Percentiles rank a stretch among this genome's conserved stretches.
Evolutionary conservation across 2,797 vertebrate species (phyloP).

Genomic region (Syngnathus rostellatus): DNA sequence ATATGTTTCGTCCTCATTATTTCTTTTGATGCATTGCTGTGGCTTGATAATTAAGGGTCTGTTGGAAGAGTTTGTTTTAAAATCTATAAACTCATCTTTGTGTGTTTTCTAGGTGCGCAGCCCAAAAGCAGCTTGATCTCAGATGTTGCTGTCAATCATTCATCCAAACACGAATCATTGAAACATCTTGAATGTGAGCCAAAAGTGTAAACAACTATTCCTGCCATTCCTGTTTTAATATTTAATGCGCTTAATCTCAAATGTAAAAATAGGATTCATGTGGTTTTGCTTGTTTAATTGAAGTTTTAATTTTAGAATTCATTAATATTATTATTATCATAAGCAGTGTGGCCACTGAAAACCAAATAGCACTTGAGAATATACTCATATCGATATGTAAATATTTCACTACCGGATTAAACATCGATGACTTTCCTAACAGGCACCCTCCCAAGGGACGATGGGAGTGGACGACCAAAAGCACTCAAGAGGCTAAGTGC

Average conservation of each 20-base stretch:
- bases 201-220: no score
- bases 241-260: no score
- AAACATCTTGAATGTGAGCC: no score
- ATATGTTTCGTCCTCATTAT: background rate
- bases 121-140: conserved; percentile 29
- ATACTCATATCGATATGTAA: background rate
- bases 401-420: background rate
- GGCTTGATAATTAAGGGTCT: background rate
- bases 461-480: conserved; percentile 42
- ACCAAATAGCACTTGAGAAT: background rate
- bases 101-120: conserved; percentile 46
- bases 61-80: background rate
- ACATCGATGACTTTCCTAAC: conserved; percentile 6
- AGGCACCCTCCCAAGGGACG: conserved; percentile 42
- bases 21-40: background rate
- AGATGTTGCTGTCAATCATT: conserved; percentile 32
- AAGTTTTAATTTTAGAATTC: no score
- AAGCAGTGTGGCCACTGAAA: background rate
- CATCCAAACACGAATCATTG: no score
- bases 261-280: no score
- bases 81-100: conserved; percentile 5
- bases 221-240: no score
- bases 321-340: no score
- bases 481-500: conserved; percentile 64
- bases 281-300: no score